Evolutionary conservation across 2,888 invertebrate species (phyloP).

Genomic region (Mesorhabditis belari): DNA sequence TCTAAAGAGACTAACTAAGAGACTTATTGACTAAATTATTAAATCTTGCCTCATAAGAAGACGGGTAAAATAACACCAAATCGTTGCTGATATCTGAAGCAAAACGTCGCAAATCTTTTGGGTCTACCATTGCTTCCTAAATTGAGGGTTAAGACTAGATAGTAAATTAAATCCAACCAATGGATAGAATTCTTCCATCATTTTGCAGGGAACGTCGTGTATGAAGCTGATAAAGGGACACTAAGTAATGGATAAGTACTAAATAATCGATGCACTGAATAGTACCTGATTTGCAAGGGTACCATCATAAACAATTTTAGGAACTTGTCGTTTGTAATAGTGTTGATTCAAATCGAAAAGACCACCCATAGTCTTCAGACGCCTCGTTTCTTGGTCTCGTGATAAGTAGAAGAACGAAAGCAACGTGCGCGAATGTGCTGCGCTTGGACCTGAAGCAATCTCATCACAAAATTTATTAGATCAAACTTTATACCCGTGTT

Average conservation of each 20-base stretch:
- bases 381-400: not conserved
- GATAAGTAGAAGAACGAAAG: not conserved
- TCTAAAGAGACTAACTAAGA: too few relatives aligned
- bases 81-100: not conserved
- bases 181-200: too few relatives aligned
- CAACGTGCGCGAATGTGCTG: not conserved
- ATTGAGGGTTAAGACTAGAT: too few relatives aligned
- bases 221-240: not conserved
- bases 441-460: not conserved
- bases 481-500: not conserved
- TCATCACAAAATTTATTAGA: not conserved
- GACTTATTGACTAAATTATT: too few relatives aligned
- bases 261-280: too few relatives aligned
- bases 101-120: not conserved
- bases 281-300: not conserved
- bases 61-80: not conserved
- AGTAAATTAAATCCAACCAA: too few relatives aligned
- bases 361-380: not conserved
- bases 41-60: too few relatives aligned
- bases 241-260: not conserved
- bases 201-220: not conserved
- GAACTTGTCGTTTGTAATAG: not conserved
- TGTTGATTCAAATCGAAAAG: not conserved
- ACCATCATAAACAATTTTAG: not conserved
- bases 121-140: not conserved